A percentile compares a stretch with the other conserved stretches of the same genome.
phyloP scores from a whole-genome alignment of 2,797 vertebrate genomes.

The Balearica regulorum region DNA sequence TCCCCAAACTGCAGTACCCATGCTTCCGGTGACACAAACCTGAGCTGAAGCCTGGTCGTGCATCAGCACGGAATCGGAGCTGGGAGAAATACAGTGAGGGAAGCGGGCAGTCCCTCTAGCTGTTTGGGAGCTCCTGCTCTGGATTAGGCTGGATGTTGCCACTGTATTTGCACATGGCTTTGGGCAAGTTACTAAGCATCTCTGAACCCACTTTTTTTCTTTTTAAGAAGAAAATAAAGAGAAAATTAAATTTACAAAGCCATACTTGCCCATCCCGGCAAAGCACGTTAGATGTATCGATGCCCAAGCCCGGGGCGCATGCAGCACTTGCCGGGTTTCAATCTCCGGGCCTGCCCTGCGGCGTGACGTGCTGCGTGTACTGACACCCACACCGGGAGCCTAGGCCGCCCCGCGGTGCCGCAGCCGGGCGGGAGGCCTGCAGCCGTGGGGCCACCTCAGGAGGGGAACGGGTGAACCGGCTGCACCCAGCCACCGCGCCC shows the following conservation, averaged over 20 bases:
- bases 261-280: too few relatives aligned
- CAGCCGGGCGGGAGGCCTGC: neutral
- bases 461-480: neutral
- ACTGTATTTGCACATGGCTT: neutral
- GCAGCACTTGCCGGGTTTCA: neutral
- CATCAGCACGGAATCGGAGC: neutral
- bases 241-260: neutral
- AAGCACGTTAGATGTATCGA: fast-evolving
- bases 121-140: neutral
- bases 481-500: neutral
- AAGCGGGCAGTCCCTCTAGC: fast-evolving
- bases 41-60: fast-evolving
- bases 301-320: fast-evolving
- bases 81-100: fast-evolving
- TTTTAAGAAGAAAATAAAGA: neutral
- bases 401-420: neutral
- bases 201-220: neutral
- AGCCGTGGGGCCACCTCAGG: too few relatives aligned
- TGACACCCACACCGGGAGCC: neutral
- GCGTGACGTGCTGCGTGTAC: neutral
- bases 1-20: fast-evolving
- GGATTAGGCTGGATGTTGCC: too few relatives aligned
- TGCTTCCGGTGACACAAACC: neutral
- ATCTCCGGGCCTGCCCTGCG: neutral
- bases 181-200: neutral